Base-by-base conservation (phyloP, 2,113 vertebrate genomes). In the Turdus rufiventris region DNA sequence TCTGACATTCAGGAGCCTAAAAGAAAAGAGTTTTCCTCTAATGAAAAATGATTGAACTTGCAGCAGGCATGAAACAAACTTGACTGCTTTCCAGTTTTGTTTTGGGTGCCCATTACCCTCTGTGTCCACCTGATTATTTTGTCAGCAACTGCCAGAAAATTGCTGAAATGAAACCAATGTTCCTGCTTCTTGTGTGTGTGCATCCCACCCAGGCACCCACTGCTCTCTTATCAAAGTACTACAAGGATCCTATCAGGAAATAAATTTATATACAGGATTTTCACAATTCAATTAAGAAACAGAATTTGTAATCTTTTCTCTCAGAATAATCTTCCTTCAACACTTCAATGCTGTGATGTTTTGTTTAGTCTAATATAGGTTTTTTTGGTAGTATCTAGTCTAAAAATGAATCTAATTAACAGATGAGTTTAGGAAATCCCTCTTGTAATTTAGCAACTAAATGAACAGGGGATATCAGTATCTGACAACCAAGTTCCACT, bases 341-440 rank as follows among this genome's bases (percentile, higher is more conserved):
- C 68, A 68, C 85, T 95, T 96, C 72, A 92, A 47, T 94, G 74
- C 83, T 88, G 54, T 93, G 89, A 92, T 89, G 48, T 96, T 96
- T 96, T 97, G 96, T 98, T 98, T 97, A 97, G 97, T 98, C 96
- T 98, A 93, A 96, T 68, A 87, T 31, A 88, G 91, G 66, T 45
- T 97, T 45, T 51, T 51, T 93, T 96, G 94, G 96, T 96, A 96
- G 92, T 95, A 87, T 96, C 88, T 94, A 94, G 67, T 92, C 73
- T 93, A 77, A 94, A 93, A 97, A 89, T 92, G 94, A 96, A 97
- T 97, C 83, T 97, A 97, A 98, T 98, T 97, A 98, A 96, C 96
- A 97, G 97, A 93, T 93, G 95, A 97, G 90, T 16, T 96, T 96
- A 96, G 96, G 97, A 97, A 97, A 95, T 96, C 92, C 96, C 94